phyloP scores from a whole-genome alignment of 1,140 invertebrate genomes.

The Wasmannia auropunctata region DNA sequence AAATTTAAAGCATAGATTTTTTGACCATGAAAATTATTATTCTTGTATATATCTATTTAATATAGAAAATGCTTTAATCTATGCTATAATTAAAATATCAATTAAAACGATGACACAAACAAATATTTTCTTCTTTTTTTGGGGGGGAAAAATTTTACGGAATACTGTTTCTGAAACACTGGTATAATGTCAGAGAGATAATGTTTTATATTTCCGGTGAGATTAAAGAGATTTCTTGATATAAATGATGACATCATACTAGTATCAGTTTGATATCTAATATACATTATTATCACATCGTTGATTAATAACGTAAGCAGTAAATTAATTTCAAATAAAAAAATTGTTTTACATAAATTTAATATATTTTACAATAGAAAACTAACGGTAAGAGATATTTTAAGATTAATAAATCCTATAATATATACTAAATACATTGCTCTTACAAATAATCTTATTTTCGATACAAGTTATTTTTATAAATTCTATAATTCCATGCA shows the following conservation, averaged over 20 bases:
- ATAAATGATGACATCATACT: neutral
- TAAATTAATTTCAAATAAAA: neutral
- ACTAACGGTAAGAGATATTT: no score
- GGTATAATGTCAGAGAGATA: neutral
- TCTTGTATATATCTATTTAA: neutral
- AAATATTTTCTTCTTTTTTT: neutral
- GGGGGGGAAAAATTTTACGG: neutral
- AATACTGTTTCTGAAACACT: neutral
- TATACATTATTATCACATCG: neutral
- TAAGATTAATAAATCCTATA: neutral
- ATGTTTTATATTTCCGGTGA: neutral
- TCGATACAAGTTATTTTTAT: neutral
- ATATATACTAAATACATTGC: neutral
- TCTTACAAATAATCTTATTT: neutral
- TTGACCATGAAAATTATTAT: neutral
- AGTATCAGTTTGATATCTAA: conserved; percentile 13
- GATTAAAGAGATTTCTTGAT: neutral
- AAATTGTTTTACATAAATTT: neutral
- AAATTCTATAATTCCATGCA: neutral
- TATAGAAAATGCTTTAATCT: neutral
- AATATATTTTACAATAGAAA: neutral
- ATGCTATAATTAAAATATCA: neutral
- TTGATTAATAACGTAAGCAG: neutral
- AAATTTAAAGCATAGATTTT: neutral
- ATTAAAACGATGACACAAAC: neutral